Percentiles rank a stretch among this genome's conserved stretches.
Conservation (phyloP, 2,888 invertebrate genomes). For the Machimus atricapillus region DNA sequence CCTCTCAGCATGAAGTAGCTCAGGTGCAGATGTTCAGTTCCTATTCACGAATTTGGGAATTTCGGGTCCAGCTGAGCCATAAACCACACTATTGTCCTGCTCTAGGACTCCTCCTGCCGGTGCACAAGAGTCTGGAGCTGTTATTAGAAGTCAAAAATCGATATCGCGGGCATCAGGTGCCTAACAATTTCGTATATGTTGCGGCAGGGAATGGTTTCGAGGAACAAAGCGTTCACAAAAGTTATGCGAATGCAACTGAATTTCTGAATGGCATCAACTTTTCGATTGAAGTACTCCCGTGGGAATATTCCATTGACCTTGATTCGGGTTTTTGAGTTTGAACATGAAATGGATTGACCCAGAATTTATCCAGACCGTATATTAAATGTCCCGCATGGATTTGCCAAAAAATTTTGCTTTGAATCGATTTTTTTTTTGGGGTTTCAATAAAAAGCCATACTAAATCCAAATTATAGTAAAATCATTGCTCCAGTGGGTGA, state of each 20-base stretch:
- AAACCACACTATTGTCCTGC: not conserved
- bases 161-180: not conserved
- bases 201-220: not conserved
- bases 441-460: not conserved
- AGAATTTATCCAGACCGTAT: not conserved
- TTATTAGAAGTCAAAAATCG: not conserved
- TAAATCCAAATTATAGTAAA: not conserved
- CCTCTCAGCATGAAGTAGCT: not conserved
- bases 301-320: not conserved
- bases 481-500: not conserved
- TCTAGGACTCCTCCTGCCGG: not conserved
- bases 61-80: not conserved
- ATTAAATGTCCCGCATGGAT: not conserved
- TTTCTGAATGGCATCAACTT: not conserved
- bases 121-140: not conserved
- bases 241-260: not conserved
- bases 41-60: not conserved
- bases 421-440: not conserved
- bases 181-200: not conserved
- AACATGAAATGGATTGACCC: not conserved
- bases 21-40: not conserved
- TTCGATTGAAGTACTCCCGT: not conserved
- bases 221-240: not conserved
- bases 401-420: not conserved
- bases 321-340: not conserved